These are phyloP conservation scores for Ochlodes sylvanus DNA, from an alignment of 2,888 invertebrate species.

Conservation along the genomic window DNA sequence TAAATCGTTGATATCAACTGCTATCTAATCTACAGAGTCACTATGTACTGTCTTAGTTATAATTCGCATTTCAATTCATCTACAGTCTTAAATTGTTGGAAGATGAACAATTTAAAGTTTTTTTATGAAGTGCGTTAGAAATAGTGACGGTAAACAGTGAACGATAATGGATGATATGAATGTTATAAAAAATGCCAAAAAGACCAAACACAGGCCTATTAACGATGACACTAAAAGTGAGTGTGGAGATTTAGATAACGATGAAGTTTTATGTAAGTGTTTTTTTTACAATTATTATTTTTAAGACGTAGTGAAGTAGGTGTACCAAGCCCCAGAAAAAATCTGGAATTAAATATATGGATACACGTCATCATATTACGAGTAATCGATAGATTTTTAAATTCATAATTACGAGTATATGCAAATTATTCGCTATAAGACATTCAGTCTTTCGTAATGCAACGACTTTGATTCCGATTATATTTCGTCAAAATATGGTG, in stretches of 20 bases:
- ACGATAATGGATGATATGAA: constrained; percentile 66
- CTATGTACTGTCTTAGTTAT: constrained; percentile 75
- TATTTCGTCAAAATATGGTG: no score
- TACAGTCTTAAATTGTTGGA: constrained; percentile 55
- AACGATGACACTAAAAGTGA: constrained; percentile 78
- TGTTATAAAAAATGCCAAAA: constrained; percentile 53
- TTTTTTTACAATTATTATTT: constrained; percentile 35
- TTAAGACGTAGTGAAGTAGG: neutral
- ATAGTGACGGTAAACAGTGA: constrained; percentile 35
- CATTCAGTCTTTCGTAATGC: no score
- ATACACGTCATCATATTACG: no score
- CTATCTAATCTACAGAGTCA: constrained; percentile 74
- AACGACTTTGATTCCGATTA: no score
- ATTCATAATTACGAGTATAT: no score
- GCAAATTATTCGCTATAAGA: no score
- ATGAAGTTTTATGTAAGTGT: constrained; percentile 63
- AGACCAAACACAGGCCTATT: constrained; percentile 67
- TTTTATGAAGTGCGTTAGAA: constrained; percentile 44
- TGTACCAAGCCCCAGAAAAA: no score
- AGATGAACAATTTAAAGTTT: constrained; percentile 40
- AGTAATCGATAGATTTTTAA: no score
- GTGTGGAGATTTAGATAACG: constrained; percentile 65
- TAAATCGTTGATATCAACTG: constrained; percentile 39
- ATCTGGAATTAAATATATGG: no score
- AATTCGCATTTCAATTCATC: constrained; percentile 62